A percentile compares a stretch with the other conserved stretches of the same genome.
Conservation (phyloP, 2,888 invertebrate genomes). For the Neoitamus cyanurus region DNA sequence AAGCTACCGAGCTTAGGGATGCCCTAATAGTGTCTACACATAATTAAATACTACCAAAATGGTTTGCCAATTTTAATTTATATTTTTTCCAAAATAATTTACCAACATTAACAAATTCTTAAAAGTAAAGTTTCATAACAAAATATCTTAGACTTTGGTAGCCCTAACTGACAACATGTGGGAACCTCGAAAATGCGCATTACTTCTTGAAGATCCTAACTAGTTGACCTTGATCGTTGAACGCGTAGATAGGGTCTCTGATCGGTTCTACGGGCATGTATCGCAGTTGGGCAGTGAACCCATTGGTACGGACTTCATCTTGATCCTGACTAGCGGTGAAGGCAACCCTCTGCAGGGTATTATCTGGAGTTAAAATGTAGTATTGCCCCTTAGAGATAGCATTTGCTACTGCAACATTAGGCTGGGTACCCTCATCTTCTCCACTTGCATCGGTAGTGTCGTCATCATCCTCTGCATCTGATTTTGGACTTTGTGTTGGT, state of each 20-base stretch:
- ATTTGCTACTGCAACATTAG: slow-evolving; percentile 17
- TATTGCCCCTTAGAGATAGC: slow-evolving; percentile 62
- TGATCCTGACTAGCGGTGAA: slow-evolving; percentile 61
- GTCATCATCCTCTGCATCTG: background rate
- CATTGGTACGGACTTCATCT: slow-evolving; percentile 59
- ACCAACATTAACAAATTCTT: slow-evolving; percentile 3
- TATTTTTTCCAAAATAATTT: background rate
- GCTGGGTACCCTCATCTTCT: background rate
- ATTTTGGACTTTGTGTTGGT: slow-evolving; percentile 52
- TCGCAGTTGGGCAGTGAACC: slow-evolving; percentile 63
- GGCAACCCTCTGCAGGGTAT: slow-evolving; percentile 63
- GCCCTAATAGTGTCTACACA: too few relatives aligned
- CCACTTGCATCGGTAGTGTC: background rate
- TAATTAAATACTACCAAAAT: background rate
- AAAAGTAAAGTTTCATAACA: background rate
- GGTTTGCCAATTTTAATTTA: background rate
- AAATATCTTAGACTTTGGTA: slow-evolving; percentile 6
- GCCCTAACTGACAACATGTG: background rate
- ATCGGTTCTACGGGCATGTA: slow-evolving; percentile 65
- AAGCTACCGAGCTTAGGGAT: too few relatives aligned
- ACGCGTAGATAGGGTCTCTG: slow-evolving; percentile 64
- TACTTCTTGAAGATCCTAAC: slow-evolving; percentile 61
- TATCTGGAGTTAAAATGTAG: slow-evolving; percentile 64
- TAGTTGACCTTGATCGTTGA: slow-evolving; percentile 63
- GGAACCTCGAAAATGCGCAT: background rate